Evolutionary conservation across 2,888 invertebrate genomes (phyloP).

Genomic region (Ornithoptera alexandrae): DNA sequence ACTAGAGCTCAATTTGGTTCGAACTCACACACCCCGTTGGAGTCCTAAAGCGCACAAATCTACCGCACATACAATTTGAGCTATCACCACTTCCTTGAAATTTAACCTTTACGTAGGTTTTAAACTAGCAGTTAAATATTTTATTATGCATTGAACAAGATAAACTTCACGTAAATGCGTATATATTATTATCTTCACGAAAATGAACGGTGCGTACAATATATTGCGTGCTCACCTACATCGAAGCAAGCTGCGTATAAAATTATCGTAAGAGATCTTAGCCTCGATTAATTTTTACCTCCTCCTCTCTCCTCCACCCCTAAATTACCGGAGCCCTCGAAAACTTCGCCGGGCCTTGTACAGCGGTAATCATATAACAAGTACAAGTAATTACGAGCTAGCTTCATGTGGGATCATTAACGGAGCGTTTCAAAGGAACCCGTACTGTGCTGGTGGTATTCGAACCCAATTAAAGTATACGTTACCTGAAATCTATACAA

Average conservation of each 20-base stretch:
- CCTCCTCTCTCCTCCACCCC: not conserved
- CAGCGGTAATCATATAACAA: slow-evolving; percentile 32
- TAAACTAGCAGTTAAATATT: not conserved
- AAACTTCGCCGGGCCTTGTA: slow-evolving; percentile 27
- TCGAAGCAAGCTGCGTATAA: slow-evolving; percentile 5
- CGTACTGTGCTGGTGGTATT: slow-evolving; percentile 33
- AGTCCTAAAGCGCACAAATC: no score
- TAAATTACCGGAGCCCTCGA: slow-evolving; percentile 2
- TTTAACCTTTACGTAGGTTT: no score
- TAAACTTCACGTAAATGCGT: not conserved
- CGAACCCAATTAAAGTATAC: slow-evolving; percentile 36
- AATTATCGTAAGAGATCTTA: slow-evolving; percentile 18
- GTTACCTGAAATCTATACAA: slow-evolving; percentile 22
- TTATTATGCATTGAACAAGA: not conserved
- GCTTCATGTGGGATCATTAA: slow-evolving; percentile 19
- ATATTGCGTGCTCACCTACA: slow-evolving; percentile 8
- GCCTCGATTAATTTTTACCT: slow-evolving; percentile 12
- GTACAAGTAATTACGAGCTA: slow-evolving; percentile 25
- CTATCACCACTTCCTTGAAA: no score
- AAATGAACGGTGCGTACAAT: not conserved
- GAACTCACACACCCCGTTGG: no score
- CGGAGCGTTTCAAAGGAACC: slow-evolving; percentile 32
- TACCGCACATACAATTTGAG: no score
- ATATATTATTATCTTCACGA: not conserved
- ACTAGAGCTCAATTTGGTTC: no score